Evolutionary conservation across 2,113 vertebrate species (phyloP), one percentile per base, ranked within the genome.

Genomic region (Pedionomus torquatus): DNA sequence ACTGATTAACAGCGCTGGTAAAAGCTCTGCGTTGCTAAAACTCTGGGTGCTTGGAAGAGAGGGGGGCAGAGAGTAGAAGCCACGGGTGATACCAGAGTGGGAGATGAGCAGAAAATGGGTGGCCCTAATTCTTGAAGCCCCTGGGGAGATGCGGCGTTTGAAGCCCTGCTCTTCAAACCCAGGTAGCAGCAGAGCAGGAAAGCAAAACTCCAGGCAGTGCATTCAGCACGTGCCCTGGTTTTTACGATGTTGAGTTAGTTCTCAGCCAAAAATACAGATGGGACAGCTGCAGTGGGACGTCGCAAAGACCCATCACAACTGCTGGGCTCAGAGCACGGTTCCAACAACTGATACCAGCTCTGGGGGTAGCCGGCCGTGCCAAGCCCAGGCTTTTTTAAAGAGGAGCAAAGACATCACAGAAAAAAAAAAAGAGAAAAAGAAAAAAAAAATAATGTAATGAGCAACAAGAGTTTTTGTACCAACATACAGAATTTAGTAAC

Each of bases 311-410:
- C 48, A 24, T 21, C 3, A 9, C 57, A 76, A 64, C 8, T 18
- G 10, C 30, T 2, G 8, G 17, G 15, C 18, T 82, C 60, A n/a
- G 35, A 31, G 21, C 9, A 9, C 3, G 13, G 26, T 43, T 76
- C 63, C 1, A 8, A 64, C 5, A 33, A 2, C 13, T 0, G 0
- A 28, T 1, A 7, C 31, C 58, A 57, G 43, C 33, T 57, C 30
- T 0, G 0, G 0, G 2, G 60, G 61, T 55, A 78, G 68, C 14
- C 15, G 1, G 3, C 46, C 1, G 1, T 35, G 49, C 44, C 35
- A 19, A 41, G 24, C 1, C 1, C 43, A 48, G 77, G 39, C 7
- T 83, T 48, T 58, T 57, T 11, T 25, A n/a, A 88, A 78, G 54
- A 65, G 26, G 10, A 58, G 15, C 60, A 63, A 79, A 71, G 51